Evolutionary conservation across 2,888 invertebrate species (phyloP).

Genomic region (Acrobasis repandana): DNA sequence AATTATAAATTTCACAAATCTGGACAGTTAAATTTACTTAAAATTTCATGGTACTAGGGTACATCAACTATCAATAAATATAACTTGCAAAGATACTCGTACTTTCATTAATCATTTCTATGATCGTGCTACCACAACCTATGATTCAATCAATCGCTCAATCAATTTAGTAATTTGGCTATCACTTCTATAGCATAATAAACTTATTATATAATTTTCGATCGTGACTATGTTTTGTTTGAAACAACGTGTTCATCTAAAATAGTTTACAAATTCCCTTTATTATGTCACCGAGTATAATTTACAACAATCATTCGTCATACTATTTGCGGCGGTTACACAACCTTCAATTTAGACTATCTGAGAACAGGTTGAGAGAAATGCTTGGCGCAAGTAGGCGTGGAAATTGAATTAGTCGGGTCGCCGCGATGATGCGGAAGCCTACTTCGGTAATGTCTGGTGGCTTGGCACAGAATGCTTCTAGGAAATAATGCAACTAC

Average conservation of each 20-base stretch:
- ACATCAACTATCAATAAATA: neutral
- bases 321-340: constrained; percentile 46
- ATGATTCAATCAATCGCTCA: constrained; percentile 5
- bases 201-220: constrained; percentile 1
- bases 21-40: neutral
- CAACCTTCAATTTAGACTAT: constrained; percentile 55
- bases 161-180: constrained; percentile 1
- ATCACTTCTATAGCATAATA: constrained; percentile 4
- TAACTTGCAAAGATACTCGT: neutral
- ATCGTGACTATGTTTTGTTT: neutral
- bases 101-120: neutral
- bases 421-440: constrained; percentile 47
- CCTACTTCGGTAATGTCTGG: constrained; percentile 15
- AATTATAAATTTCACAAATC: too few relatives aligned
- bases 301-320: constrained; percentile 33
- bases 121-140: neutral
- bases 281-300: constrained; percentile 32
- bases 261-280: neutral
- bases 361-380: constrained; percentile 61
- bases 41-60: neutral
- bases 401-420: constrained; percentile 58
- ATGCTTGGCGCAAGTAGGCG: constrained; percentile 56
- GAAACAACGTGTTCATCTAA: neutral
- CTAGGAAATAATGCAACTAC: constrained; percentile 11
- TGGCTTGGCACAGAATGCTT: constrained; percentile 14